Evolutionary conservation across 2,113 vertebrate species (phyloP).

Genomic region (Acanthisitta chloris): DNA sequence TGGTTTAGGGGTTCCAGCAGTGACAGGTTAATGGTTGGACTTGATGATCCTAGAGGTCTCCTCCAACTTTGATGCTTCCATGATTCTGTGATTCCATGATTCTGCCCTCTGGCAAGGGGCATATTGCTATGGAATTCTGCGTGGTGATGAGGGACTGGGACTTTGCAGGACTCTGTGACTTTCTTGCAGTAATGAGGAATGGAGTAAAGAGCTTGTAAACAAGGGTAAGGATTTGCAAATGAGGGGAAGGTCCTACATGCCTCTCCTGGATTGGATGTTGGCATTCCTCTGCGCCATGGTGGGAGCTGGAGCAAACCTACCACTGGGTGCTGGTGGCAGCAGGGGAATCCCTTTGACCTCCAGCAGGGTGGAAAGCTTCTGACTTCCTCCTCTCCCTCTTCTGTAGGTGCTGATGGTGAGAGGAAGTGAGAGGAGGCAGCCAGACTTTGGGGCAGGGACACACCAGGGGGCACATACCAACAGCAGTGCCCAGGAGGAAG

Average conservation of each 20-base stretch:
- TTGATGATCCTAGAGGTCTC: too few relatives aligned
- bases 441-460: rapidly evolving
- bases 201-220: background rate
- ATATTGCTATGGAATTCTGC: background rate
- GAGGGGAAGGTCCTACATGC: background rate
- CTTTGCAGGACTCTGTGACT: background rate
- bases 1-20: too few relatives aligned
- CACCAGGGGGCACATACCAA: rapidly evolving
- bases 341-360: background rate
- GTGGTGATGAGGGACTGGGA: rapidly evolving
- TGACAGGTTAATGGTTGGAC: too few relatives aligned
- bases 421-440: background rate
- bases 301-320: background rate
- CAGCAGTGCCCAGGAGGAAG: background rate
- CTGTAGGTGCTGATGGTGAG: background rate
- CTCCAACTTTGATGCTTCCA: too few relatives aligned
- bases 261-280: rapidly evolving
- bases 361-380: background rate
- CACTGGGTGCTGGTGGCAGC: background rate
- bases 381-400: background rate
- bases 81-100: too few relatives aligned
- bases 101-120: background rate
- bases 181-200: background rate
- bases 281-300: background rate
- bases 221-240: background rate